Percentiles rank a stretch among this genome's conserved stretches.
Evolutionary conservation across 2,888 invertebrate genomes (phyloP).

Genomic region (Muscina levida): DNA sequence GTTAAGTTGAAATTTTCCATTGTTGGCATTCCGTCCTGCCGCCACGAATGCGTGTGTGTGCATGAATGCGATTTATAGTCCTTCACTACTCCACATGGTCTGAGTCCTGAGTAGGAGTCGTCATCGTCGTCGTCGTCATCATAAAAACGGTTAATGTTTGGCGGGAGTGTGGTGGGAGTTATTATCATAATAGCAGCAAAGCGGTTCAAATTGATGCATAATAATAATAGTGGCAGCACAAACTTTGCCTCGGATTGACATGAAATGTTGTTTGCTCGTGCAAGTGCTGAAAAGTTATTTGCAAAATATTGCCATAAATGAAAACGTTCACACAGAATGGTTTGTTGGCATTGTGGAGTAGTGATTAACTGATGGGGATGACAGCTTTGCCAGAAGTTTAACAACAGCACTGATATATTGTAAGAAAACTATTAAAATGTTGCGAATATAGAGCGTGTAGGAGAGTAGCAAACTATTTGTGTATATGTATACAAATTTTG

Average conservation of each 20-base stretch:
- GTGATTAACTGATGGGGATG: neutral
- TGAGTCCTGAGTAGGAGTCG: constrained; percentile 43
- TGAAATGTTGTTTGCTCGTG: neutral
- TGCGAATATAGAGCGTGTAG: too few relatives aligned
- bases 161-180: too few relatives aligned
- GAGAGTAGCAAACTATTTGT: too few relatives aligned
- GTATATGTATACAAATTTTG: too few relatives aligned
- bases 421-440: too few relatives aligned
- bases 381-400: neutral
- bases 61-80: constrained; percentile 1
- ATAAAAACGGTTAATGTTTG: constrained; percentile 55
- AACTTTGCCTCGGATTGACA: neutral
- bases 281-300: constrained; percentile 44
- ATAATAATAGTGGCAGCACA: neutral
- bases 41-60: neutral
- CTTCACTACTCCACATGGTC: too few relatives aligned
- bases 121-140: too few relatives aligned
- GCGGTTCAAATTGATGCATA: constrained; percentile 12
- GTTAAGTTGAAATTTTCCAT: constrained; percentile 46
- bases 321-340: constrained; percentile 17
- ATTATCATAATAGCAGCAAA: constrained; percentile 34
- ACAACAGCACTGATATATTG: too few relatives aligned
- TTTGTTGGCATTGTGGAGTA: neutral
- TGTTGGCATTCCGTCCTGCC: constrained; percentile 31
- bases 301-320: constrained; percentile 6